phyloP scores from a whole-genome alignment of 2,797 vertebrate species.

The Schizothorax lantsangensis region DNA sequence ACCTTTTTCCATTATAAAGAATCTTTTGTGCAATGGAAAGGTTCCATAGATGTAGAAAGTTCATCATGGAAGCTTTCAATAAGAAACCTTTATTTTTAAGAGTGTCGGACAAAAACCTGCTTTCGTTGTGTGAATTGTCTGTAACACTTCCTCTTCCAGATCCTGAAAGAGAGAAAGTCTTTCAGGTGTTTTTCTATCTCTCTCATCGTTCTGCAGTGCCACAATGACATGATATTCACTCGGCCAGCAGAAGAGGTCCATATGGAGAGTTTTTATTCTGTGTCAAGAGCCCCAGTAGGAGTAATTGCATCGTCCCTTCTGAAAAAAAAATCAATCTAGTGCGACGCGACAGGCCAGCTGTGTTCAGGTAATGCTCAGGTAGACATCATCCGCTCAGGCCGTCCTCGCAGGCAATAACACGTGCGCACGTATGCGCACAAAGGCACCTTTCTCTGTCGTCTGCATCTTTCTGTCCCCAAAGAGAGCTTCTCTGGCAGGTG shows the following conservation, averaged over 20 bases:
- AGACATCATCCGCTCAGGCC: constrained; percentile 38
- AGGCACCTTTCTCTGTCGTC: constrained; percentile 35
- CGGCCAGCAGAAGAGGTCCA: constrained; percentile 23
- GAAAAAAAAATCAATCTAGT: constrained; percentile 60
- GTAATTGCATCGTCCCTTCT: constrained; percentile 53
- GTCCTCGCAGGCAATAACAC: not conserved
- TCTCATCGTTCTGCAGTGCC: constrained; percentile 16
- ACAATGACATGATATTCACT: constrained; percentile 42
- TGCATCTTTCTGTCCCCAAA: not conserved
- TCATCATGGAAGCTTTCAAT: not conserved
- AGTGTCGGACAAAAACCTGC: not conserved
- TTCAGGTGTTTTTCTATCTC: constrained; percentile 22
- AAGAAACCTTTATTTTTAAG: constrained; percentile 6
- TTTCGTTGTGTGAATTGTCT: not conserved
- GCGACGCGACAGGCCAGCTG: constrained; percentile 58
- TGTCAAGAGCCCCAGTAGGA: constrained; percentile 47
- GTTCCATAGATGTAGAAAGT: not conserved
- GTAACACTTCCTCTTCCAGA: constrained; percentile 1
- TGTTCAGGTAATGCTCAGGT: constrained; percentile 59
- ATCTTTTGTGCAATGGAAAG: not conserved
- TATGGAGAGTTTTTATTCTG: constrained; percentile 51
- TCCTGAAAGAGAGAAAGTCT: constrained; percentile 17
- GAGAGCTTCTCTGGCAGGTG: constrained; percentile 35
- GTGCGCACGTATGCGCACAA: not conserved
- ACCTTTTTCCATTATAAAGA: not conserved